Conservation (phyloP, 35 echinoderm and acorn worm genomes). For the Anneissia japonica region DNA sequence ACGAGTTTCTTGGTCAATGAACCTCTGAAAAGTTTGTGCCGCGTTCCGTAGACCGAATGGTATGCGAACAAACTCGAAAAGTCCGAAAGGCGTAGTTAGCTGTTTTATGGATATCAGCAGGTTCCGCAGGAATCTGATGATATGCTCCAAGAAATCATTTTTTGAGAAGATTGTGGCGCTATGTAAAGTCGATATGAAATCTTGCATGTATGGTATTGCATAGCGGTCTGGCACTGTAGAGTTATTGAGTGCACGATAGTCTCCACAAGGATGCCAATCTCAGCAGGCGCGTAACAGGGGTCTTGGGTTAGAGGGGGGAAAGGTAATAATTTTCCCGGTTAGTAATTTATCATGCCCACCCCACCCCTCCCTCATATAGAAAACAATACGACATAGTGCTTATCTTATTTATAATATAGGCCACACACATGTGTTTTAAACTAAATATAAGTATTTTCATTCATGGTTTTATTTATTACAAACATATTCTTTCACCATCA, state of each 20-base stretch:
- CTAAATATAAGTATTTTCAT: too few relatives aligned
- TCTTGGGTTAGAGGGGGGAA: too few relatives aligned
- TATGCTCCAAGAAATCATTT: conserved; percentile 47
- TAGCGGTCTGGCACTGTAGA: conserved; percentile 51
- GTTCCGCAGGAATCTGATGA: conserved; percentile 54
- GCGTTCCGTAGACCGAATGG: conserved; percentile 57
- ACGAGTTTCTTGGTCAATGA: conserved; percentile 39
- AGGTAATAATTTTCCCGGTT: too few relatives aligned
- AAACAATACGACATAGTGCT: too few relatives aligned
- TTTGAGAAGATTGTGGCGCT: conserved; percentile 34
- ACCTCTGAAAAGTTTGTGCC: conserved; percentile 49
- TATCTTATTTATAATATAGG: too few relatives aligned
- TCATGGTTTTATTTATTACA: too few relatives aligned
- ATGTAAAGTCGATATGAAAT: conserved; percentile 29
- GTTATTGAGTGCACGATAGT: conserved; percentile 51
- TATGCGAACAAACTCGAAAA: conserved; percentile 46
- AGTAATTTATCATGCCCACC: too few relatives aligned
- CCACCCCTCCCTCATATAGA: too few relatives aligned
- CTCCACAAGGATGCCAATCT: conserved; percentile 62
- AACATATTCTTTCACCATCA: too few relatives aligned
- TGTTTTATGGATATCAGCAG: conserved; percentile 45
- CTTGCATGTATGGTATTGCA: conserved; percentile 50
- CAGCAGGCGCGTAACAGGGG: too few relatives aligned
- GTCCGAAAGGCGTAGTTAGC: conserved; percentile 51
- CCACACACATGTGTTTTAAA: too few relatives aligned